Conservation (phyloP, 2,113 vertebrate genomes). For the Forbesichthys agassizii region DNA sequence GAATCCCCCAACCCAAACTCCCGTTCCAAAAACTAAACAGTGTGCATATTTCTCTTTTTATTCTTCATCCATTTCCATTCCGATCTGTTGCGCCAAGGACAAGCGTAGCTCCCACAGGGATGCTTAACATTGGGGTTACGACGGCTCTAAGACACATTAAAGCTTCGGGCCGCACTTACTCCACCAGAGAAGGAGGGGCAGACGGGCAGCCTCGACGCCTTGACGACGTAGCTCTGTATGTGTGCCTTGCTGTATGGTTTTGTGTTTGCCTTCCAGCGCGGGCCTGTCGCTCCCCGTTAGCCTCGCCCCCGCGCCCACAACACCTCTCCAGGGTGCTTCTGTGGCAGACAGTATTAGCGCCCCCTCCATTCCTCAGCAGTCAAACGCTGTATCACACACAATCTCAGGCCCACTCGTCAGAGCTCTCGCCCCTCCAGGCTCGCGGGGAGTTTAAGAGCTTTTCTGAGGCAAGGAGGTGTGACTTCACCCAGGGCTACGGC, state of each 20-base stretch:
- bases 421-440: slow-evolving; percentile 61
- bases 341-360: slow-evolving; percentile 56
- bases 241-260: background rate
- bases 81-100: slow-evolving; percentile 57
- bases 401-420: slow-evolving; percentile 55
- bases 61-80: slow-evolving; percentile 56
- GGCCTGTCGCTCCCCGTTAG: slow-evolving; percentile 32
- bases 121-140: slow-evolving; percentile 60
- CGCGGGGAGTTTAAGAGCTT: slow-evolving; percentile 71
- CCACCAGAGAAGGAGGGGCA: slow-evolving; percentile 32
- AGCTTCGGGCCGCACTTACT: slow-evolving; percentile 64
- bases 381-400: slow-evolving; percentile 60
- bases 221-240: no score
- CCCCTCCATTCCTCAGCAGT: slow-evolving; percentile 45
- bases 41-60: slow-evolving; percentile 34
- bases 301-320: slow-evolving; percentile 37
- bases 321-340: slow-evolving; percentile 33
- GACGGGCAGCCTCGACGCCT: no score
- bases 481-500: slow-evolving; percentile 61
- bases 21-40: slow-evolving; percentile 34
- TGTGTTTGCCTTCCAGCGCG: slow-evolving; percentile 13
- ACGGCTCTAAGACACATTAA: slow-evolving; percentile 72
- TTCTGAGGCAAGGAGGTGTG: slow-evolving; percentile 72
- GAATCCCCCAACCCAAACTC: slow-evolving; percentile 7
- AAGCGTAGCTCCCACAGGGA: slow-evolving; percentile 44